phyloP scores from a whole-genome alignment of 2,113 vertebrate species.

The Chascanopsetta lugubris region DNA sequence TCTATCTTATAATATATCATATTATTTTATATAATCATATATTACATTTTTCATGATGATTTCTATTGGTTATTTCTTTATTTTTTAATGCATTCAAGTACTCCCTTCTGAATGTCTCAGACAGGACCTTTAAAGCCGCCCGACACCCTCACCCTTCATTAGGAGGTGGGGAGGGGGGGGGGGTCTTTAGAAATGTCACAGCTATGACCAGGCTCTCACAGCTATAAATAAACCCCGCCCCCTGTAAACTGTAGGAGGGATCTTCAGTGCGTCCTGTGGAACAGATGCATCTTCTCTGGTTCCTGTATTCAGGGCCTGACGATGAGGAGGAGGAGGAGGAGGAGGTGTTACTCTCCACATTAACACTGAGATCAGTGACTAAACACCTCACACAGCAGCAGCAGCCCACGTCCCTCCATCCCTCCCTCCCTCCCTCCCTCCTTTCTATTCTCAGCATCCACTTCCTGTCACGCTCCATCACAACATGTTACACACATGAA shows the following conservation, averaged over 20 bases:
- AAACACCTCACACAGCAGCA: conserved; percentile 34
- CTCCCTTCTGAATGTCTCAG: too few relatives aligned
- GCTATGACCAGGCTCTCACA: conserved; percentile 43
- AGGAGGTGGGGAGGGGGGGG: too few relatives aligned
- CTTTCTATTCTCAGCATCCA: conserved; percentile 60
- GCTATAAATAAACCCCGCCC: conserved; percentile 46
- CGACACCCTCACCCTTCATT: too few relatives aligned
- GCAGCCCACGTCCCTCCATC: background rate
- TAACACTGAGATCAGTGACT: conserved; percentile 58
- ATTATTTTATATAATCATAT: too few relatives aligned
- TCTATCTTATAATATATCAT: too few relatives aligned
- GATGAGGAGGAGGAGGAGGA: too few relatives aligned
- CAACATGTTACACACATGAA: conserved; percentile 57
- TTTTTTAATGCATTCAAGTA: too few relatives aligned
- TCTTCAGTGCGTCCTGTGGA: conserved; percentile 2
- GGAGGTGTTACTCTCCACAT: conserved; percentile 58
- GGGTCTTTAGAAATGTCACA: conserved; percentile 53
- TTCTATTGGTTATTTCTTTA: too few relatives aligned
- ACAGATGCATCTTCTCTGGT: conserved; percentile 5
- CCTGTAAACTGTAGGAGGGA: conserved; percentile 23
- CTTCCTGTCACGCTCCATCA: conserved; percentile 51
- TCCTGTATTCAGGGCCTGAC: conserved; percentile 28
- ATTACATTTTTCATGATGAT: too few relatives aligned
- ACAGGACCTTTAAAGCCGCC: too few relatives aligned
- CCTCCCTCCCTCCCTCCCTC: background rate